Base-by-base conservation (phyloP, 2,888 invertebrate genomes). In the Calephelis perditalis region DNA sequence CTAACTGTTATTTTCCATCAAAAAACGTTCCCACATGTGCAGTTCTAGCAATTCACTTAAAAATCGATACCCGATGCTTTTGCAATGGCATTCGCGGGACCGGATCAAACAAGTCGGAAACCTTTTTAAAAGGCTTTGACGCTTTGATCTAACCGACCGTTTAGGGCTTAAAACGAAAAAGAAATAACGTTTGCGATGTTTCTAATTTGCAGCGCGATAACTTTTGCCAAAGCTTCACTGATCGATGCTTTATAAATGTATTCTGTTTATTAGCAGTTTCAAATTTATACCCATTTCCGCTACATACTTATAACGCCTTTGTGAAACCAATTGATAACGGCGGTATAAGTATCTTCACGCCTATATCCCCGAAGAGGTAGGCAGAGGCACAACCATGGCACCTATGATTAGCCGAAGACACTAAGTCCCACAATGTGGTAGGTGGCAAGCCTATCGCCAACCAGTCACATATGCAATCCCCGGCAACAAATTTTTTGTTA, bases 21-120 rank as follows among this genome's bases (percentile, higher is more conserved):
- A 52, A 52, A 35, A 52, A 10, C 52, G 6, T 35, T 35, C 11
- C 9, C 52, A 52, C 52, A 52, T 52, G 26, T 52, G 52, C 52
- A 52, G 52, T 52, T 52, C 35, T 35, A 35, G 52, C 52, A 35
- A 52, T 52, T 52, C 52, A 52, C 52, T 52, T 52, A 52, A 52
- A 52, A 52, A 52, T 52, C 52, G 52, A 52, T 52, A 52, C 26
- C 52, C 52, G 26, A 52, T 52, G 52, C 52, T 52, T 52, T 52
- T 52, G 52, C 52, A 11, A 49, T 49, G 35, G 52, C 52, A 36
- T 26, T 52, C 35, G 52, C 52, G 52, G 26, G 49, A 11, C 52
- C 35, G 52, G 52, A 52, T 52, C 35, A 52, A 52, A 52, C 52
- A 52, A 52, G 52, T 52, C 10, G 26, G 49, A 26, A 49, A 49